Percentiles rank a stretch among this genome's conserved stretches.
Evolutionary conservation across 1,140 invertebrate genomes (phyloP).

Genomic region (Sinonovacula constricta): DNA sequence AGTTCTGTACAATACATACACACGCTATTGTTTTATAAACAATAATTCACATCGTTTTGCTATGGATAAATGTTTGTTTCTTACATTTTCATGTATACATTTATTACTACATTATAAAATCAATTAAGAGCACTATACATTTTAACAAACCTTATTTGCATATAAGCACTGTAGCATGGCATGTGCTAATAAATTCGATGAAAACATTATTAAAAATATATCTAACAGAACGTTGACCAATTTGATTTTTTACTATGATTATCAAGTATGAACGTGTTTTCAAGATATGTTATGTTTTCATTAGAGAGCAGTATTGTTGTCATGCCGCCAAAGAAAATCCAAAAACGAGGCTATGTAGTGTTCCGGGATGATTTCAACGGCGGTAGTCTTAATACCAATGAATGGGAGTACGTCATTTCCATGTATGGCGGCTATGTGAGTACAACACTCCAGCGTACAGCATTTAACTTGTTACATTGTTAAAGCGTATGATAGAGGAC

Average conservation of each 20-base stretch:
- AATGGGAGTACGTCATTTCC: constrained; percentile 84
- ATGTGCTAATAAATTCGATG: too few relatives aligned
- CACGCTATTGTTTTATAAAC: not conserved
- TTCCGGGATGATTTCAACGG: constrained; percentile 83
- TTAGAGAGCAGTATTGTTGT: not conserved
- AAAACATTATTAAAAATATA: too few relatives aligned
- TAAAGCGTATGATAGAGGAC: too few relatives aligned
- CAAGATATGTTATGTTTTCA: not conserved
- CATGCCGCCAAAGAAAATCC: not conserved
- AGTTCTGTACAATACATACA: not conserved
- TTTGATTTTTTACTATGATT: not conserved
- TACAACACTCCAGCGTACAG: not conserved
- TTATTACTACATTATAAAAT: not conserved
- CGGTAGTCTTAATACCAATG: constrained; percentile 80
- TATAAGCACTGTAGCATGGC: too few relatives aligned
- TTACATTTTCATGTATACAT: not conserved
- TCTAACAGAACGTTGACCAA: too few relatives aligned
- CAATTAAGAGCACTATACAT: too few relatives aligned
- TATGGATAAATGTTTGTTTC: not conserved
- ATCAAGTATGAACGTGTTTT: not conserved
- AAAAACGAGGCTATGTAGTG: constrained; percentile 68
- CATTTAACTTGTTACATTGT: too few relatives aligned
- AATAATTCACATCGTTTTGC: not conserved
- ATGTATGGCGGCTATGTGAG: constrained; percentile 67
- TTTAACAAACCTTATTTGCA: too few relatives aligned